Evolutionary conservation across 2,888 invertebrate species (phyloP).

Genomic region (Pheosia tremula): DNA sequence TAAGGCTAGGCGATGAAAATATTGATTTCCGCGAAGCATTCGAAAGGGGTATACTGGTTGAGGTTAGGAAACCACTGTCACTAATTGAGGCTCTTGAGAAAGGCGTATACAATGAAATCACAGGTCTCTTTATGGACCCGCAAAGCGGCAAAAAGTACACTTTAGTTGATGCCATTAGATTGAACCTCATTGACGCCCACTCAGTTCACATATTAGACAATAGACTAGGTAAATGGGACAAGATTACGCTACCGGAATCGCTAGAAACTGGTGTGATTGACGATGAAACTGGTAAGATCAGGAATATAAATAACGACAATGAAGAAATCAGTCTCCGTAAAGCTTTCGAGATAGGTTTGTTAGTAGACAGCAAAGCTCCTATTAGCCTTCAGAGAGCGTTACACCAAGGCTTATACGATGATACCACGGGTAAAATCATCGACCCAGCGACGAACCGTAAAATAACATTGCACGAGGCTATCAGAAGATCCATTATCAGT

Average conservation of each 20-base stretch:
- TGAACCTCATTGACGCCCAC: slow-evolving; percentile 92
- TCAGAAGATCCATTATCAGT: slow-evolving; percentile 91
- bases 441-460: slow-evolving; percentile 92
- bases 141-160: slow-evolving; percentile 90
- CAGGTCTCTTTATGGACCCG: slow-evolving; percentile 93
- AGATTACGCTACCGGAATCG: slow-evolving; percentile 91
- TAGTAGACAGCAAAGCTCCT: slow-evolving; percentile 92
- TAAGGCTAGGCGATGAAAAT: slow-evolving; percentile 85
- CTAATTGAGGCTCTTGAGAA: slow-evolving; percentile 92
- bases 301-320: slow-evolving; percentile 87
- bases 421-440: slow-evolving; percentile 90
- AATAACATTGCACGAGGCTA: slow-evolving; percentile 93
- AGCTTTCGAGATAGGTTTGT: slow-evolving; percentile 91
- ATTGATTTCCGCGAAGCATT: slow-evolving; percentile 94
- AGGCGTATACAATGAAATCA: slow-evolving; percentile 90
- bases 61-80: slow-evolving; percentile 92
- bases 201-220: slow-evolving; percentile 93
- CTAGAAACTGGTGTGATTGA: slow-evolving; percentile 90
- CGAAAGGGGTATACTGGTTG: slow-evolving; percentile 92
- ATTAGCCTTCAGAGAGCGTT: slow-evolving; percentile 93
- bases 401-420: slow-evolving; percentile 94
- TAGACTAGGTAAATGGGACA: slow-evolving; percentile 89
- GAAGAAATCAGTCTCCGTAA: slow-evolving; percentile 89
- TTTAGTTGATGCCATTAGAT: slow-evolving; percentile 92
- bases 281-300: slow-evolving; percentile 88